Percentiles rank a stretch among this genome's conserved stretches.
Conservation (phyloP, 2,113 vertebrate species). For the Ondatra zibethicus region DNA sequence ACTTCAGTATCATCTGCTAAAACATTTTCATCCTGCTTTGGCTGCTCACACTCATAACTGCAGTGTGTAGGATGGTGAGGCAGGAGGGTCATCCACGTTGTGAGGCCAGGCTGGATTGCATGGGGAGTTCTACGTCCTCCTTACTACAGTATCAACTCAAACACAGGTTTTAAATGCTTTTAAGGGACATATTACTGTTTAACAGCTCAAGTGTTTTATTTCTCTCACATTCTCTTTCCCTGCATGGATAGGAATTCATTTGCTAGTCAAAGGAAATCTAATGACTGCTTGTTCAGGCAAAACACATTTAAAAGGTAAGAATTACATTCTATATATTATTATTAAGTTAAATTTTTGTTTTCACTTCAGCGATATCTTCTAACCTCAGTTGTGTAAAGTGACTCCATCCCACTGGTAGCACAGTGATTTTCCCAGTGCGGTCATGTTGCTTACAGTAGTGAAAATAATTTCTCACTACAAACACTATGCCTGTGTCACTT, state of each 20-base stretch:
- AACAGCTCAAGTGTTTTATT: slow-evolving; percentile 11
- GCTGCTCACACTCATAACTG: background rate
- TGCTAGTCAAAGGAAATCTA: background rate
- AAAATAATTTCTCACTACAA: background rate
- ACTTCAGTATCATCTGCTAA: background rate
- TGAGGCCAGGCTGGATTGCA: background rate
- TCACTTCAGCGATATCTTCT: background rate
- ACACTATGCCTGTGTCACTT: background rate
- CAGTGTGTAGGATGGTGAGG: background rate
- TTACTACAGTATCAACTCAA: background rate
- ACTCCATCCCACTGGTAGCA: background rate
- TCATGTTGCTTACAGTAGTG: background rate
- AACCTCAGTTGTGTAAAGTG: background rate
- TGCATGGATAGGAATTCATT: background rate
- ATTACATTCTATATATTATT: background rate
- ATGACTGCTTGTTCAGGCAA: background rate
- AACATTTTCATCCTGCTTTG: background rate
- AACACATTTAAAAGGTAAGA: background rate
- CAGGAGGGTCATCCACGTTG: background rate
- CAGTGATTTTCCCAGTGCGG: background rate
- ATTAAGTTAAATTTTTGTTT: slow-evolving; percentile 25
- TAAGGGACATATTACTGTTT: background rate
- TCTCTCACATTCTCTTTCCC: background rate
- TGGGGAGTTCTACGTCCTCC: background rate
- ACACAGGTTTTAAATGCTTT: background rate